Base-by-base conservation (phyloP, 2,888 invertebrate species). In the Dicyrtoma fusca region DNA sequence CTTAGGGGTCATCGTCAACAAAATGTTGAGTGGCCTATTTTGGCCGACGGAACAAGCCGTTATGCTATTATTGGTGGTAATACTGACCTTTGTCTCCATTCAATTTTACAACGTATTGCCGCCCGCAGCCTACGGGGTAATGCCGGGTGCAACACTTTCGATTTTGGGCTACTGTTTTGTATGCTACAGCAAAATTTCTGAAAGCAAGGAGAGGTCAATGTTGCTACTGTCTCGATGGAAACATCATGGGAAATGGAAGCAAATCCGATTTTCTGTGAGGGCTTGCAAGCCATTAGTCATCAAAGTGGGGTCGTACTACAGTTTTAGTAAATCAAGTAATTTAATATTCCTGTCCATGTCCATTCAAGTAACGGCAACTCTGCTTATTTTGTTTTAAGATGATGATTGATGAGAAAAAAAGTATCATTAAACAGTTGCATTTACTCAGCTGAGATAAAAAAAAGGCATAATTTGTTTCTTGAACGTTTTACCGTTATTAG, bases 41-140 rank as follows among this genome's bases (percentile, higher is more conserved):
- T 57, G 57, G 57, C 57, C 57, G 25, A n/a, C 25, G 25, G 57
- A 57, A 23, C 57, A 57, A 23, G 11, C 25, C 4, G n/a, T 11
- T 4, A 57, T 57, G 57, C 3, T 25, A 25, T 6, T 6, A 14
- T 11, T 57, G 11, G 5, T 57, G 21, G 57, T 57, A 1, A 4
- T 23, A 3, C 14, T 57, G 25, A 25, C 57, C 11, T 57, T 25
- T 25, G 57, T 57, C 6, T 23, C 57, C 8, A 57, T 23, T 8
- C 23, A 57, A 23, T 25, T 57, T 2, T 57, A 25, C 11, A 1
- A 10, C 1, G 2, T 25, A 23, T 13, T 57, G 25, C 57, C 57
- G 1, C 25, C 25, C 4, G 4, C 4, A 4, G 25, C n/a, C 21
- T 57, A 57, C 25, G 57, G 23, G 14, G 23, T 13, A 21, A 25